These are phyloP conservation scores for Addax nasomaculatus DNA, from an alignment of 2,113 vertebrate species.

Conservation along the genomic window DNA sequence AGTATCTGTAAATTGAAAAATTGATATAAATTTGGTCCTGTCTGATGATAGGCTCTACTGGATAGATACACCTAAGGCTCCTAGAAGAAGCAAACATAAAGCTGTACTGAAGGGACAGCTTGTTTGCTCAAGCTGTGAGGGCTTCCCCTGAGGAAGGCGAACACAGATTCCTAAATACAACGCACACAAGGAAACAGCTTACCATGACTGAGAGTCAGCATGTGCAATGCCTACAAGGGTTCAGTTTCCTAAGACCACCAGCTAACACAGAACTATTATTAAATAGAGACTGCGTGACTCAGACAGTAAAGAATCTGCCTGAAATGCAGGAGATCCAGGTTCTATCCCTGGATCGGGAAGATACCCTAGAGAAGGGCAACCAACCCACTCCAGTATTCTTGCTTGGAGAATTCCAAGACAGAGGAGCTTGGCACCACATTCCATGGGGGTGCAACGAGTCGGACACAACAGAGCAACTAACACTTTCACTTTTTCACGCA, in stretches of 20 bases:
- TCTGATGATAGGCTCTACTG: neutral
- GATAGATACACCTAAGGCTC: neutral
- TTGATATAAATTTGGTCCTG: neutral
- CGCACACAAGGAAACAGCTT: neutral
- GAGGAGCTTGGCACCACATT: neutral
- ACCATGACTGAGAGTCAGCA: too few relatives aligned
- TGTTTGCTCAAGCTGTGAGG: neutral
- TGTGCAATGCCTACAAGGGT: neutral
- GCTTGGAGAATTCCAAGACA: neutral
- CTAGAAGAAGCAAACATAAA: neutral
- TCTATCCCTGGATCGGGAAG: neutral
- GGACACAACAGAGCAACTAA: neutral
- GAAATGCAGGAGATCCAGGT: neutral
- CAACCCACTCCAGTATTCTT: neutral
- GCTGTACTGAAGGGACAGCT: neutral
- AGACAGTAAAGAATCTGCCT: neutral
- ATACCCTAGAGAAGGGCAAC: neutral
- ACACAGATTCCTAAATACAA: neutral
- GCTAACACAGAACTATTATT: neutral
- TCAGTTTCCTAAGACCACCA: neutral
- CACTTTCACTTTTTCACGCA: neutral
- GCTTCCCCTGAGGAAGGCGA: neutral
- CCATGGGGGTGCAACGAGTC: neutral
- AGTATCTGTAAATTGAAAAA: neutral
- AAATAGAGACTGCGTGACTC: neutral